Percentiles rank a stretch among this genome's conserved stretches.
Conservation (phyloP, 2,797 vertebrate genomes). For the Limosa lapponica region DNA sequence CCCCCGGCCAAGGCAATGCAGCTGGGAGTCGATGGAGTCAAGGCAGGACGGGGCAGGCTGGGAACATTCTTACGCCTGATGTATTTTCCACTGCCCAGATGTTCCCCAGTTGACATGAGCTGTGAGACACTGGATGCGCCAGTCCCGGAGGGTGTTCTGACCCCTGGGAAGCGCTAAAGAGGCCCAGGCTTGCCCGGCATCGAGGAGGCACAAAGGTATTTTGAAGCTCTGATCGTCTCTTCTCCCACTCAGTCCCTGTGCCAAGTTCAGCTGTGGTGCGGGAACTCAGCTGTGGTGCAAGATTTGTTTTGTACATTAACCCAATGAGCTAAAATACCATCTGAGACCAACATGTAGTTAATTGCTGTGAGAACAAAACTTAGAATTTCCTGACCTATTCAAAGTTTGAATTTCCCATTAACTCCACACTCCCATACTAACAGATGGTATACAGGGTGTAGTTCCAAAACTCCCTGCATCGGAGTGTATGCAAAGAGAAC, state of each 20-base stretch:
- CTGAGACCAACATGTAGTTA: slow-evolving; percentile 59
- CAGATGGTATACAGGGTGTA: slow-evolving; percentile 31
- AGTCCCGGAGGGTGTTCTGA: slow-evolving; percentile 56
- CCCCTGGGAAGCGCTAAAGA: slow-evolving; percentile 58
- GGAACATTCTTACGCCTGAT: slow-evolving; percentile 42
- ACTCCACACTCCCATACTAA: background rate
- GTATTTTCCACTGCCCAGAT: slow-evolving; percentile 56
- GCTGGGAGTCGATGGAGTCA: background rate
- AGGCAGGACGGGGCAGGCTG: slow-evolving; percentile 12
- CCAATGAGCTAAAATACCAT: slow-evolving; percentile 1
- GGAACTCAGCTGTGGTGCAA: slow-evolving; percentile 45
- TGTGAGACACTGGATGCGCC: background rate
- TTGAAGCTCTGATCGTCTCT: background rate
- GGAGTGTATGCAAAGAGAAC: background rate
- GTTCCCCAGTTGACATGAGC: slow-evolving; percentile 43
- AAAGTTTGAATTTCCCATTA: slow-evolving; percentile 36
- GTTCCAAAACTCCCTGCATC: background rate
- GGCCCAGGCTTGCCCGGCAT: slow-evolving; percentile 31
- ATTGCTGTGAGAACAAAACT: slow-evolving; percentile 55
- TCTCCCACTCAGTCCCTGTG: background rate
- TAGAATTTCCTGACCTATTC: slow-evolving; percentile 50
- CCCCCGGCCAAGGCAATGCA: background rate
- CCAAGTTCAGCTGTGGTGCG: background rate
- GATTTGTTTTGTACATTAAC: background rate
- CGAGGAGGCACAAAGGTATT: slow-evolving; percentile 61